Base-by-base conservation (phyloP, 2,888 invertebrate genomes). In the Pterobdella sp. region DNA sequence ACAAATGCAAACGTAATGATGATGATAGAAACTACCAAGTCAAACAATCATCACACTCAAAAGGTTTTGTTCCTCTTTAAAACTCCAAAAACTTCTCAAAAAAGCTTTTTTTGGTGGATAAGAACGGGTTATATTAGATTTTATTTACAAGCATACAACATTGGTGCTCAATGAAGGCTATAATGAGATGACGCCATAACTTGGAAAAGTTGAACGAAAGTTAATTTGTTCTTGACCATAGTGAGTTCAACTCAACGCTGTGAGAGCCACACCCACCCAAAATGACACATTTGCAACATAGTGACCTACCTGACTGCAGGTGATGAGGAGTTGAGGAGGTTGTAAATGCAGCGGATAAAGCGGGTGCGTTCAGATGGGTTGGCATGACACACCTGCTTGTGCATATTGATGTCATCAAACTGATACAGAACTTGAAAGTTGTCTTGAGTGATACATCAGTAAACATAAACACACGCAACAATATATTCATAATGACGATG, bases 321-420 rank as follows among this genome's bases (percentile, higher is more conserved):
- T 80, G 94, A 94, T 0, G 96, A 95, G n/a, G 84, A 84, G 85
- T 96, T 96, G 73, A 99, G 86, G 76, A 98, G 87, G 82, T 94
- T 96, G 85, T 98, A 98, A 82, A 98, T 97, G 81, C 97, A 97
- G 76, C 97, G 90, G 81, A 98, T 98, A 85, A 99, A 99, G 60
- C 95, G 89, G 0, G 96, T 92, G 29, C 97, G 88, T 85, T 98
- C 97, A 14, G 91, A 87, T 1, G 96, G 96, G 87, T 96, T 96
- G 37, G 92, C 90, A 84, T 96, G 93, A 82, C 97, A 98, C 77
- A 96, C 93, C 91, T 91, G 78, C 42, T 42, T 18, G 10, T 42
- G 10, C 42, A 14, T 18, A 7, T 42, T 18, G 10, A 14, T 18
- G 10, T 42, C 42, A 7, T 42, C 42, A 7, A 14, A 7, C 42